Evolutionary conservation across 2,797 vertebrate genomes (phyloP), one percentile per base, ranked within the genome.

Genomic region (Danio jaintianensis): DNA sequence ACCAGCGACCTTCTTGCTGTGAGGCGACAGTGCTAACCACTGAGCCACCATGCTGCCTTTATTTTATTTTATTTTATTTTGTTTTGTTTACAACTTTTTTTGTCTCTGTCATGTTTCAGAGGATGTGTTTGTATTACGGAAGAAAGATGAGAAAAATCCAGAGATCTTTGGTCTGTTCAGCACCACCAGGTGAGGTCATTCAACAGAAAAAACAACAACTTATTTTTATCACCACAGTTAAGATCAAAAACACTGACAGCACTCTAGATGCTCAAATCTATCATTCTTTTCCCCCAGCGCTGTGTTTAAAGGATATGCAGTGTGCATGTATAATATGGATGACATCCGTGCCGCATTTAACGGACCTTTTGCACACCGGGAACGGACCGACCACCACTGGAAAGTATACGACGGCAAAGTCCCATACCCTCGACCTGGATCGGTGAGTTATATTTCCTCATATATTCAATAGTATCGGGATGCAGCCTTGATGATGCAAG

Each of bases 91-190:
- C 6, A 20, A 1, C 5, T 13, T 52, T 53, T 20, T 18, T 43
- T 72, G 6, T 79, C 4, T 82, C 6, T 82, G 38, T 85, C 47
- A 82, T 13, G 71, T 59, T 81, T 45, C 89, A 99, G 98, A 98
- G 94, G 98, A 99, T 73, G 90, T 99, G 16, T 99, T 97, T 88
- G 91, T 98, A 82, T 92, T 99, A 11, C 95, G 91, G 71, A 96
- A 91, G 83, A 97, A 96, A 86, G 97, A 98, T 82, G 92, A 90
- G 48, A 98, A 96, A 91, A 97, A 97, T 78, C 97, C 98, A 38
- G 96, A 97, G 86, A 95, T 99, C 85, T 99, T 98, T 90, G 97
- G 96, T 79, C 95, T 99, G 70, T 99, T 99, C 86, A 98, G 95
- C 86, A 99, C 97, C 6, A 98, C 97, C 82, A 99, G 98, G 98